A percentile compares a stretch with the other conserved stretches of the same genome.
These are phyloP conservation scores for Cosmia pyralina DNA, from an alignment of 2,888 invertebrate species.

Conservation along the genomic window DNA sequence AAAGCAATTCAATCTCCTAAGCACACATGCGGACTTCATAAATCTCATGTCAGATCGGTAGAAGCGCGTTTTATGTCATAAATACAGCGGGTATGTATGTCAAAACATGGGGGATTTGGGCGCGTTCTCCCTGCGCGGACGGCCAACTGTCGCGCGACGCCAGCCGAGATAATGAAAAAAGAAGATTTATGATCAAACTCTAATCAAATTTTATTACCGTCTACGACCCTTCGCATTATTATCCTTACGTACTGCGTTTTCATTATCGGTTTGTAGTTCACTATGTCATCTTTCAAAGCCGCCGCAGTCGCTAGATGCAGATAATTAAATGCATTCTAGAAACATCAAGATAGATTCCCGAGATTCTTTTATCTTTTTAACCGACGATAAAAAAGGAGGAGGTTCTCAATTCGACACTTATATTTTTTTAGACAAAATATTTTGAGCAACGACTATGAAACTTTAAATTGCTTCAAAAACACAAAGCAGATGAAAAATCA, in stretches of 20 bases:
- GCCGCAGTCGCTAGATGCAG: background rate
- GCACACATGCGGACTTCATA: constrained; percentile 88
- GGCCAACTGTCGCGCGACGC: constrained; percentile 75
- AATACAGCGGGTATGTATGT: constrained; percentile 87
- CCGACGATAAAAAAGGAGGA: too few relatives aligned
- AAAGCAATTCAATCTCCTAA: constrained; percentile 83
- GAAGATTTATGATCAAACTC: constrained; percentile 89
- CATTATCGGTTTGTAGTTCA: constrained; percentile 78
- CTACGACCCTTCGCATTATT: constrained; percentile 80
- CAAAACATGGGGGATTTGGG: constrained; percentile 89
- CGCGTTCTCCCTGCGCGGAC: constrained; percentile 77
- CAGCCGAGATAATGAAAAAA: constrained; percentile 87
- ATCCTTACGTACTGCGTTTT: constrained; percentile 73
- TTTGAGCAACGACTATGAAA: background rate
- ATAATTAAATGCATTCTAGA: background rate
- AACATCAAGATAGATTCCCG: background rate
- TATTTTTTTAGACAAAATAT: background rate
- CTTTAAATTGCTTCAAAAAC: constrained; percentile 44
- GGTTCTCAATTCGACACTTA: too few relatives aligned
- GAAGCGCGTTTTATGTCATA: constrained; percentile 84
- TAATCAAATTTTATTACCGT: constrained; percentile 89
- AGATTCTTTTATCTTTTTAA: background rate
- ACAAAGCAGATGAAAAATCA: constrained; percentile 67
- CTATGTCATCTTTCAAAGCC: constrained; percentile 64
- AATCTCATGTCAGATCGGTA: constrained; percentile 85